Evolutionary conservation across 2,888 invertebrate genomes (phyloP), one percentile per base, ranked within the genome.

Genomic region (Heliothis peltigera): DNA sequence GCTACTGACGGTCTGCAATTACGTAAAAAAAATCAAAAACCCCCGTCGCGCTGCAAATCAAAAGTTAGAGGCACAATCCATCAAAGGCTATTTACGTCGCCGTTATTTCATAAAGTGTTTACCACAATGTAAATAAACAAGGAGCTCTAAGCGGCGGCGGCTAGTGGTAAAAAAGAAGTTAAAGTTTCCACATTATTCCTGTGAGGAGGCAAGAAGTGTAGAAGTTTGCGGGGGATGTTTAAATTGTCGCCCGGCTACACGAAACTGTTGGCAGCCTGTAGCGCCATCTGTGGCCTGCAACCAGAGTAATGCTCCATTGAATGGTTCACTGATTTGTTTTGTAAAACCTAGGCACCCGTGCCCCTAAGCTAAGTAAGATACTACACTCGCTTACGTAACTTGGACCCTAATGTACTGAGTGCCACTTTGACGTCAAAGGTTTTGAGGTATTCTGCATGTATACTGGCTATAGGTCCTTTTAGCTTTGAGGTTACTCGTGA

Each of bases 101-200:
- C 59, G 6, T 76, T 61, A 68, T 61, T 64, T 22, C 56, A 61
- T 68, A 64, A 72, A 76, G 64, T 69, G 47, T 64, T 73, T 51
- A 44, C 72, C 70, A 64, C 80, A 58, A 70, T 61, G 79, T 84
- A 84, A 86, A 88, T 89, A 86, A 89, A 86, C 80, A 82, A 81
- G 80, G 73, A 86, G 80, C 82, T 84, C 82, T 70, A 84, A 86
- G 77, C 79, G 79, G 76, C 77, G 76, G 79, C 72, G 81, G 80
- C 82, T 82, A 82, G 79, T 74, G 80, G 81, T 82, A 82, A 85
- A 88, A 89, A 89, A 87, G 81, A 84, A 86, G 81, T 79, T 81
- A 79, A 89, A 90, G 84, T 90, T 90, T 89, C 83, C 86, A 86
- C 89, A 91, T 92, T 91, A 91, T 88, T 91, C 87, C 86, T 84